Evolutionary conservation across 2,797 vertebrate species (phyloP), one percentile per base, ranked within the genome.

Genomic region (Hemibagrus guttatus): DNA sequence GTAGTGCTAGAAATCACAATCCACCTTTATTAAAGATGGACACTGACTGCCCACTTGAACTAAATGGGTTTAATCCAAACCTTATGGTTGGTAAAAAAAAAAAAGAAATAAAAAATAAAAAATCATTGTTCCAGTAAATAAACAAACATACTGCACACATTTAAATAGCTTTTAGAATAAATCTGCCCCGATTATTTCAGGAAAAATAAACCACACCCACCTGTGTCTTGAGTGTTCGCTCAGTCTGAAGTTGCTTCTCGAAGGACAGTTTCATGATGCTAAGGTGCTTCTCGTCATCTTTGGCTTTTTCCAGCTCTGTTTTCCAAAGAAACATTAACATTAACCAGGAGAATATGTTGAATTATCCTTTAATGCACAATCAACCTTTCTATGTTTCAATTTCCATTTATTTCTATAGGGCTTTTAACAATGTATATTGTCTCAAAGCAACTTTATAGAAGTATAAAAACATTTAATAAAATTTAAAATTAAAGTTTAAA

Each of bases 211-310:
- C 23, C 58, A 49, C 17, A 52, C 89, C 35, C 87, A 99, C 98
- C 95, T 99, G 98, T 52, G 97, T 99, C 95, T 99, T 99, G 71
- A 99, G 95, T 0, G 97, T 99, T 91, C 96, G 96, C 93, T 99
- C 98, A 91, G 88, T 95, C 91, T 97, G 92, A 75, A 99, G 90
- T 84, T 96, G 97, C 90, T 95, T 99, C 91, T 99, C 98, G 91
- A 96, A 97, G 31, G 95, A 95, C 35, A 94, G 69, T 92, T 96
- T 97, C 88, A 97, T 85, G 52, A 87, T 86, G 81, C 92, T 93
- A 76, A 96, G 88, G 78, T 95, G 93, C 85, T 93, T 95, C 92
- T 96, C 97, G 89, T 95, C 96, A 86, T 97, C 97, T 91, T 92
- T 97, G 87, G 95, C 88, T 64, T 91, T 95, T 8, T 95, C 92